phyloP scores from a whole-genome alignment of 2,888 invertebrate genomes.

The Tortricodes alternella region DNA sequence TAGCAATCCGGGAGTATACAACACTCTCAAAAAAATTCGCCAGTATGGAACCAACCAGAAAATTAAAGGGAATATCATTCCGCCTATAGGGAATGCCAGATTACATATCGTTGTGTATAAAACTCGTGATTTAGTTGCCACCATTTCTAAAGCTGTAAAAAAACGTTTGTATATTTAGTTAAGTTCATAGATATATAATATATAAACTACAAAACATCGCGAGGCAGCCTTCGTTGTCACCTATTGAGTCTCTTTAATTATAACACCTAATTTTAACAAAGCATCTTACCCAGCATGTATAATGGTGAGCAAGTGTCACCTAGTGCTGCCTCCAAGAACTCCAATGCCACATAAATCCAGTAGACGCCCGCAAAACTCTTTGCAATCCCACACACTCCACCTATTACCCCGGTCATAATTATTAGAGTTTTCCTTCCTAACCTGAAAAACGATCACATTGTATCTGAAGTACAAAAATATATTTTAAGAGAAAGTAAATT shows the following conservation, averaged over 20 bases:
- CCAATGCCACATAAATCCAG: slow-evolving; percentile 42
- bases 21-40: slow-evolving; percentile 84
- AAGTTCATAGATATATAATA: too few relatives aligned
- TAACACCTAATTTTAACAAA: not conserved
- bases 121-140: slow-evolving; percentile 57
- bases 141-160: slow-evolving; percentile 64
- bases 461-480: too few relatives aligned
- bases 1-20: slow-evolving; percentile 87
- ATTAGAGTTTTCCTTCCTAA: slow-evolving; percentile 44
- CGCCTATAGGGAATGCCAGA: slow-evolving; percentile 44
- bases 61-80: slow-evolving; percentile 45
- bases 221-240: too few relatives aligned
- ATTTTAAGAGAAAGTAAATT: too few relatives aligned
- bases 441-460: slow-evolving; percentile 25
- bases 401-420: slow-evolving; percentile 41
- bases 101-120: slow-evolving; percentile 51
- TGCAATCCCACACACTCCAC: slow-evolving; percentile 41
- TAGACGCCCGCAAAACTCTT: slow-evolving; percentile 42
- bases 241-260: not conserved
- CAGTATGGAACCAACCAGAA: slow-evolving; percentile 84
- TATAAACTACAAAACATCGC: too few relatives aligned
- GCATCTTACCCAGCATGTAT: slow-evolving; percentile 44
- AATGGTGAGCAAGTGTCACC: slow-evolving; percentile 48
- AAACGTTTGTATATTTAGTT: not conserved
- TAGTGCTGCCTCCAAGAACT: slow-evolving; percentile 45